Conservation (phyloP, 53 echinoderm and acorn worm species). For the Paelopatides confundens region DNA sequence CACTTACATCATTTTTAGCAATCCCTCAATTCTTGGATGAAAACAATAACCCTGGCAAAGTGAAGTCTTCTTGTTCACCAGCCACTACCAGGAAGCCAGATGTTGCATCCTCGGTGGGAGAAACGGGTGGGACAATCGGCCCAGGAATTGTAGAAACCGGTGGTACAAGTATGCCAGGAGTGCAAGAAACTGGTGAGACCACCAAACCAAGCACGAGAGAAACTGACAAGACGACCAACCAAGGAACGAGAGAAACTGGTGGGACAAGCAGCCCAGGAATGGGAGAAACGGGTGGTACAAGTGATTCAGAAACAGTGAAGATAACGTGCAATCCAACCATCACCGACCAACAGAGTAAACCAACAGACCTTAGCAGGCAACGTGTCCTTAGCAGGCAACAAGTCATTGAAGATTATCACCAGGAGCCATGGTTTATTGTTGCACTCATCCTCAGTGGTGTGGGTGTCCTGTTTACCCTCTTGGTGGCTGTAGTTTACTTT, state of each 20-base stretch:
- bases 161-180: too few species aligned
- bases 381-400: too few species aligned
- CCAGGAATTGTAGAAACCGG: too few species aligned
- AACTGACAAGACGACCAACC: too few species aligned
- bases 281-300: too few species aligned
- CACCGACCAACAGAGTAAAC: background rate
- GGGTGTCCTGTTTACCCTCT: conserved; percentile 1
- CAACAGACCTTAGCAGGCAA: background rate
- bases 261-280: too few species aligned
- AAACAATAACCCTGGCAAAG: background rate
- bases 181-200: background rate
- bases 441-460: conserved; percentile 24
- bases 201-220: too few species aligned
- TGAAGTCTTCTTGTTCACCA: background rate
- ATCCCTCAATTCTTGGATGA: background rate
- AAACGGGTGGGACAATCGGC: too few species aligned
- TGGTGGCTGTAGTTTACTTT: background rate
- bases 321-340: background rate
- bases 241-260: too few species aligned
- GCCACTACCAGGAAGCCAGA: background rate
- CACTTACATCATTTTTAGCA: background rate
- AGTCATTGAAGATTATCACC: background rate
- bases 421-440: conserved; percentile 12
- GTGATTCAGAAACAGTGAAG: too few species aligned
- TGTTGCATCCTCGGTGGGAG: too few species aligned